Percentiles rank a stretch among this genome's conserved stretches.
phyloP scores from a whole-genome alignment of 2,113 vertebrate species.

The Chloropsis hardwickii region DNA sequence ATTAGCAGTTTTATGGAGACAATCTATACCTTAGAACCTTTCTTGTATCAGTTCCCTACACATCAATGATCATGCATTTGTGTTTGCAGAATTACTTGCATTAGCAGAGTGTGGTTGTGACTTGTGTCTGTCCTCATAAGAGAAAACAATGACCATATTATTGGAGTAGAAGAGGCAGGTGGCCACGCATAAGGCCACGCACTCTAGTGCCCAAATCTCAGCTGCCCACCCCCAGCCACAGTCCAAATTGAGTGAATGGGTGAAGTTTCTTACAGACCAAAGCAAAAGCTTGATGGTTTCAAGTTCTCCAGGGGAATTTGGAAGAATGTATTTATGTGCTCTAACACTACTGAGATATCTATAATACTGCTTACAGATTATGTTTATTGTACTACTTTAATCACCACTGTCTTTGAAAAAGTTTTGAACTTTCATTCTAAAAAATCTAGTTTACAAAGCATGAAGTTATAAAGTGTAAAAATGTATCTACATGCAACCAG shows the following conservation, averaged over 20 bases:
- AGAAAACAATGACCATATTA: not conserved
- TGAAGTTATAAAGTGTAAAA: not conserved
- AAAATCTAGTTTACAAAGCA: not conserved
- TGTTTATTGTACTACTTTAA: not conserved
- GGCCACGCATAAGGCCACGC: rapidly evolving
- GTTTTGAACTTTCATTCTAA: not conserved
- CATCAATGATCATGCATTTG: not conserved
- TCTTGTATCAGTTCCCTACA: not conserved
- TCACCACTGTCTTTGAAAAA: not conserved
- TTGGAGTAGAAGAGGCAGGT: not conserved
- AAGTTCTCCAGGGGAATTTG: not conserved
- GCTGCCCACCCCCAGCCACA: not conserved
- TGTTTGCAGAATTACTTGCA: not conserved
- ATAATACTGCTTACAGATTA: not conserved
- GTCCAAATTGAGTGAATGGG: not conserved
- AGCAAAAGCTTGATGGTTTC: not conserved
- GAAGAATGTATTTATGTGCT: not conserved
- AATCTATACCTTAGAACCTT: not conserved
- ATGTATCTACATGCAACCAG: not conserved
- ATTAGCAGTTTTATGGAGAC: not conserved
- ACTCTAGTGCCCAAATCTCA: not conserved
- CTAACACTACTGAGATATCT: not conserved
- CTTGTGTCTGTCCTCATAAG: not conserved
- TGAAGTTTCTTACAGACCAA: not conserved
- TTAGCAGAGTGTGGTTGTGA: not conserved